Evolutionary conservation across 64 coral and sea anemone species (phyloP).

Genomic region (Exaiptasia diaphana): DNA sequence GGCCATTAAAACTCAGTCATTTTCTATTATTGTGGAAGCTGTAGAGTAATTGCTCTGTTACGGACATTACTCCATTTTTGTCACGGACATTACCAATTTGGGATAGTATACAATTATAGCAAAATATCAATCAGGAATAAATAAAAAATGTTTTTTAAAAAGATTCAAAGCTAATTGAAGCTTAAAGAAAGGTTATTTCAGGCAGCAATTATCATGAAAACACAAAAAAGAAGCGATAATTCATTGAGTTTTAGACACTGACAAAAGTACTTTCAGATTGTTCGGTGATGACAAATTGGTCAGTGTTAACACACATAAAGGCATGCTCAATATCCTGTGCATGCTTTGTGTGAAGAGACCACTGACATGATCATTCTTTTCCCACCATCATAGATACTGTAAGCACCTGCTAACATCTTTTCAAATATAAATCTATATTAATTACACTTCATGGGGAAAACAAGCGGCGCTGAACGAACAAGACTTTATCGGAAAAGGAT

Average conservation of each 20-base stretch:
- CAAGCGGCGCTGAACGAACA: slow-evolving; percentile 44
- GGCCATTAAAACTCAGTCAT: background rate
- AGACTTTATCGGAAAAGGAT: slow-evolving; percentile 23
- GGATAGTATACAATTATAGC: background rate
- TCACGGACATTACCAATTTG: slow-evolving; percentile 1
- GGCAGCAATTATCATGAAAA: background rate
- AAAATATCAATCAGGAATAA: too few species aligned
- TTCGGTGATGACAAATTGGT: background rate
- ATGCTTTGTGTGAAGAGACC: background rate
- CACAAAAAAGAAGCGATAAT: background rate
- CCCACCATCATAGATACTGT: too few species aligned
- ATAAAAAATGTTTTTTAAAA: background rate
- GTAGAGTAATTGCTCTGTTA: background rate
- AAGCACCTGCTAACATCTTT: background rate
- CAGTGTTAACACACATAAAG: background rate
- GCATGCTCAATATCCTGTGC: slow-evolving; percentile 8
- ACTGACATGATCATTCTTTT: background rate
- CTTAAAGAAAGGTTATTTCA: background rate
- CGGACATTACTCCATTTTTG: background rate
- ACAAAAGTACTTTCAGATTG: background rate
- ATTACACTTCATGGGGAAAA: slow-evolving; percentile 3
- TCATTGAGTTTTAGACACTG: background rate
- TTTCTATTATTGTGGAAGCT: background rate
- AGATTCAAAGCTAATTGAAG: background rate
- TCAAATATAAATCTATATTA: background rate